Conservation (phyloP, 2,888 invertebrate species). For the Drosophila kambysellisi region DNA sequence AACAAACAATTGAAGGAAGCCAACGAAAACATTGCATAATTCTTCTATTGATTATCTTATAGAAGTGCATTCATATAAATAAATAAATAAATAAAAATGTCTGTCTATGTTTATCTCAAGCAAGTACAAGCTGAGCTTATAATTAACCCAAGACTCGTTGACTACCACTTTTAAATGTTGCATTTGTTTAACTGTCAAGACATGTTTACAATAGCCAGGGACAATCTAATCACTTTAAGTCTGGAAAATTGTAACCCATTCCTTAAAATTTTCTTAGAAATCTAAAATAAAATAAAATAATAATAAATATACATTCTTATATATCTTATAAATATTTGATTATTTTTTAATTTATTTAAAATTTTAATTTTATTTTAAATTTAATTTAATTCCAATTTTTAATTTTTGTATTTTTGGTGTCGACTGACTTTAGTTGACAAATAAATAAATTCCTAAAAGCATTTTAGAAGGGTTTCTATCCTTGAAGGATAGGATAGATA, state of each 20-base stretch:
- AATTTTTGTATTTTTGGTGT: too few relatives aligned
- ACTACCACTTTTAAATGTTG: not conserved
- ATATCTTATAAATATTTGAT: too few relatives aligned
- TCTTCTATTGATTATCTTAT: not conserved
- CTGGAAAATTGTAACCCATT: not conserved
- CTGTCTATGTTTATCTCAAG: not conserved
- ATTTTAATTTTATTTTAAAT: too few relatives aligned
- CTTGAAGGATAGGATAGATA: not conserved
- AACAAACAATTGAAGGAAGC: slow-evolving; percentile 27
- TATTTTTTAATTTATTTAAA: too few relatives aligned
- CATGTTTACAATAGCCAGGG: not conserved
- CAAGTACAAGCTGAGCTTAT: not conserved
- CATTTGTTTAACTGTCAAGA: not conserved
- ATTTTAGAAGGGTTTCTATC: not conserved
- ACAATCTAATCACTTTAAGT: not conserved
- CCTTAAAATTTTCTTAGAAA: too few relatives aligned
- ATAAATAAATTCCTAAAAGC: too few relatives aligned
- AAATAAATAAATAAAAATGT: not conserved
- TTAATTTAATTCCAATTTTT: too few relatives aligned
- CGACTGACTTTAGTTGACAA: too few relatives aligned
- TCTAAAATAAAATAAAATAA: too few relatives aligned
- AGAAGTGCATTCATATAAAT: not conserved
- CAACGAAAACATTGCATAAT: slow-evolving; percentile 34
- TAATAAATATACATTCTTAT: too few relatives aligned
- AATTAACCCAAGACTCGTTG: not conserved